phyloP scores from a whole-genome alignment of 2,888 invertebrate genomes.

The Globia sparganii region DNA sequence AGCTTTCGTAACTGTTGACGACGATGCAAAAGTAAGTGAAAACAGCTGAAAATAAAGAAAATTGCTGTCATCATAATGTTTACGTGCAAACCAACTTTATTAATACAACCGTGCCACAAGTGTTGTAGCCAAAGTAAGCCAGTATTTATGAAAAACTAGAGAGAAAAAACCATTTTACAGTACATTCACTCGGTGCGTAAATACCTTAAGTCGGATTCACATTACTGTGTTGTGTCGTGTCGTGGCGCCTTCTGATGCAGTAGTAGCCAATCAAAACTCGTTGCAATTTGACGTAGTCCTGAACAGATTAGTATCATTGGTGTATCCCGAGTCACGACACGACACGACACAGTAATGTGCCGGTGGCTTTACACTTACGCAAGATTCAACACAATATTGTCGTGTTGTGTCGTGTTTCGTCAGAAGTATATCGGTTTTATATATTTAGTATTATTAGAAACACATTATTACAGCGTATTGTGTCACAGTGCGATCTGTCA shows the following conservation, averaged over 20 bases:
- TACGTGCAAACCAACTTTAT: neutral
- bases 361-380: too few species aligned
- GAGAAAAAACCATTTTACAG: neutral
- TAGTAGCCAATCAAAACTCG: too few species aligned
- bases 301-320: too few species aligned
- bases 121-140: neutral
- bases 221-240: neutral
- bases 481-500: neutral
- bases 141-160: neutral
- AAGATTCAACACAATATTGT: too few species aligned
- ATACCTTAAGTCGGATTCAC: too few species aligned
- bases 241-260: too few species aligned
- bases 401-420: neutral
- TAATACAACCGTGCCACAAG: neutral
- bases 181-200: neutral
- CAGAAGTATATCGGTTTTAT: neutral
- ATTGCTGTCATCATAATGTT: neutral
- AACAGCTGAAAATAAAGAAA: slow-evolving; percentile 55
- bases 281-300: too few species aligned
- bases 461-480: neutral
- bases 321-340: too few species aligned
- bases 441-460: neutral
- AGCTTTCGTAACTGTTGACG: slow-evolving; percentile 41
- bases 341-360: too few species aligned
- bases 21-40: slow-evolving; percentile 55